phyloP scores from a whole-genome alignment of 2,113 vertebrate genomes.

The Passer montanus region DNA sequence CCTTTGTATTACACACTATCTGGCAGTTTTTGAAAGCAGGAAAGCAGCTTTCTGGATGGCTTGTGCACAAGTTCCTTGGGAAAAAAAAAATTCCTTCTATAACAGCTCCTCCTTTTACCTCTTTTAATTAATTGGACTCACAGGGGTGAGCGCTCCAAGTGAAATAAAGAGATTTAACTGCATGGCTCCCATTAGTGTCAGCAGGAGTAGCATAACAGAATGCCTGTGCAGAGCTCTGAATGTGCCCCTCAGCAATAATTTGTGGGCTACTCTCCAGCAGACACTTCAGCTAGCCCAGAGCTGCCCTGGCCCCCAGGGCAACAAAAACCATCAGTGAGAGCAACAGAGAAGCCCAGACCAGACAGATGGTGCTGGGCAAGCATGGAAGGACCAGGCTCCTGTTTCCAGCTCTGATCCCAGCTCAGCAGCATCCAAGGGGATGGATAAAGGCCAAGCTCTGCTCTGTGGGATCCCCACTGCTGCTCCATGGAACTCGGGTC shows the following conservation, averaged over 20 bases:
- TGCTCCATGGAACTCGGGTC: fast-evolving
- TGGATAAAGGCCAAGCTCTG: not conserved
- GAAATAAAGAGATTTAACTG: constrained; percentile 50
- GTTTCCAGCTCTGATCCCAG: not conserved
- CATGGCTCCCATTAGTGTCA: constrained; percentile 58
- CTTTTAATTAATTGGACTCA: constrained; percentile 46
- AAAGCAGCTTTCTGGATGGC: not conserved
- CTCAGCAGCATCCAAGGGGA: not conserved
- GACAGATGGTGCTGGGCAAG: not conserved
- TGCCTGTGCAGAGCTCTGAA: not conserved
- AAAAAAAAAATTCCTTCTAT: not conserved
- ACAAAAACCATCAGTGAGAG: not conserved
- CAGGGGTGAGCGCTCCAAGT: constrained; percentile 17
- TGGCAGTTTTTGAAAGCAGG: not conserved
- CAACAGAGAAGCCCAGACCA: not conserved
- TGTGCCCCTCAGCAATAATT: not conserved
- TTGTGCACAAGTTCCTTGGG: not conserved
- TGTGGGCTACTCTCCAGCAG: not conserved
- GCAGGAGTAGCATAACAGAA: constrained; percentile 40
- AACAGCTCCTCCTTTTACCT: constrained; percentile 20
- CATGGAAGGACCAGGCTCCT: not conserved
- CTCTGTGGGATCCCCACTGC: not conserved
- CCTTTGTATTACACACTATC: not conserved
- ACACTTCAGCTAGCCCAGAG: not conserved
- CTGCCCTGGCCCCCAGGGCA: not conserved